Base-by-base conservation (phyloP, 1,140 invertebrate species). In the Muscidifurax raptorellus region DNA sequence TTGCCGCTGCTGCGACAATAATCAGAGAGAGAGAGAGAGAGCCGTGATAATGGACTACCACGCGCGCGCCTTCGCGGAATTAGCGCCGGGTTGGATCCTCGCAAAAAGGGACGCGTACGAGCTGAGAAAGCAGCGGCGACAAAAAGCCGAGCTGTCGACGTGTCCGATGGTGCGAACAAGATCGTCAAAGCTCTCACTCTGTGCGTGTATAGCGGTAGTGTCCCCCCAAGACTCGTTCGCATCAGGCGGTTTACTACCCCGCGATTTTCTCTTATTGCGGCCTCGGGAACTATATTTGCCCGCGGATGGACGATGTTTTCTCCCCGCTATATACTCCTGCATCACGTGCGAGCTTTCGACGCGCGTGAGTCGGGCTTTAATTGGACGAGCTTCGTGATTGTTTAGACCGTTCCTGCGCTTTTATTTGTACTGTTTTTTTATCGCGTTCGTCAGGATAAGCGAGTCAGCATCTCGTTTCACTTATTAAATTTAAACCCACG, bases 141-240 rank as follows among this genome's bases (percentile, higher is more conserved):
- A 47, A 75, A 72, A 72, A 27, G 36, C 30, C 6, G 32, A 86
- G 86, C 87, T 85, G 88, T 86, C 85, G 87, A 90, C 88, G 87
- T 84, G 84, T 84, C 87, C 87, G 86, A 90, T 88, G 88, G 89
- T 85, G 89, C 86, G 88, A 90, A 90, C 89, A 90, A 88, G 88
- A 90, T 89, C 87, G 87, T 89, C 89, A 90, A 90, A 90, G 89
- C 86, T 87, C 75, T 40, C 75, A 40, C 76, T 40, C 75, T 82
- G 12, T 47, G 7, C 44, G 44, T 13, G 44, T 47, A 59, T 22
- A 59, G 22, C n/a, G 52, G 52, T 85, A 83, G 72, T 87, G 86
- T 85, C 86, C 67, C 67, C 59, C 83, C 27, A 30, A 69, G 66
- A 85, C 87, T 86, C 85, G 86, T 88, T 86, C 86, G 84, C 87